Conservation (phyloP, 2,113 vertebrate genomes). For the Heterocephalus glaber region DNA sequence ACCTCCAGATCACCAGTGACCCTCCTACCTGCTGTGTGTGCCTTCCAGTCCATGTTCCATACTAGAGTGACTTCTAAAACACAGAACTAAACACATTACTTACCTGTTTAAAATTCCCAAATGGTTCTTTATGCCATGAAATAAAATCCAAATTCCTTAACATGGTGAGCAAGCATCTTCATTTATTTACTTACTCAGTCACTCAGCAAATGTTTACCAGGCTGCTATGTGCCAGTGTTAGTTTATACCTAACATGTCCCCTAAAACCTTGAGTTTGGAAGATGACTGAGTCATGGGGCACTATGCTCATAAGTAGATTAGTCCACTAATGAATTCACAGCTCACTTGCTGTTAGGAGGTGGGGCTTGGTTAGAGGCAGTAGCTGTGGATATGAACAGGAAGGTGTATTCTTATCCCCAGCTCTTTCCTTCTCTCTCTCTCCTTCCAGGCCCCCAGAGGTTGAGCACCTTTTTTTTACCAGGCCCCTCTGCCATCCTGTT, state of each 20-base stretch:
- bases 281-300: neutral
- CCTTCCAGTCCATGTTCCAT: neutral
- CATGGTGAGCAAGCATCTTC: neutral
- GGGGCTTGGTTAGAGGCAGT: neutral
- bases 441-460: neutral
- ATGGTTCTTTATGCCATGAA: neutral
- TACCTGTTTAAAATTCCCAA: neutral
- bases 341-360: neutral
- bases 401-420: neutral
- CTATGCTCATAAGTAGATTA: neutral
- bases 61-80: neutral
- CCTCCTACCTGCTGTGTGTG: too few relatives aligned
- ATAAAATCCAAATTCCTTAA: neutral
- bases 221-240: neutral
- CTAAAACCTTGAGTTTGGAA: neutral
- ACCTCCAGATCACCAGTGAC: neutral
- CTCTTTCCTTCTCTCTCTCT: neutral
- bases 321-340: neutral
- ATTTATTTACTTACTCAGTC: neutral
- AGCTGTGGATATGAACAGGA: neutral
- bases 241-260: neutral
- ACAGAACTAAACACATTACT: neutral
- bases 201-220: neutral
- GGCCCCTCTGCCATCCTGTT: neutral
- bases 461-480: neutral